Base-by-base conservation (phyloP, 2,797 vertebrate genomes). In the Tenualosa thibaudeaui region DNA sequence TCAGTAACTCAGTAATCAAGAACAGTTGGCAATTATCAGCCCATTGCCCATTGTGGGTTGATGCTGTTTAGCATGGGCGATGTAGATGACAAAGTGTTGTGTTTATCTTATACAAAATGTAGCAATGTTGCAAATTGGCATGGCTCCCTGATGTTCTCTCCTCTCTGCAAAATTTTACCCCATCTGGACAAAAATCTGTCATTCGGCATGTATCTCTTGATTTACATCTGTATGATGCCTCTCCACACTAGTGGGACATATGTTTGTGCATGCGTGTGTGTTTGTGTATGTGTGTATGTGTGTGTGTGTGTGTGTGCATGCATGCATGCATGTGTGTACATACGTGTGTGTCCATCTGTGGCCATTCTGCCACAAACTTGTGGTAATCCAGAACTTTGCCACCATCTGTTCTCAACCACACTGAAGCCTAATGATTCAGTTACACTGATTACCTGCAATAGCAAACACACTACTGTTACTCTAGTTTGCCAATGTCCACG, bases 161-260 rank as follows among this genome's bases (percentile, higher is more conserved):
- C 3, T 71, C 65, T 40, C 65, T 5, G 26, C 65, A 46, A 78
- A 43, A 46, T 78, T 19, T 46, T 3, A 3, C 37, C 71, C 71
- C 71, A 78, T 78, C 37, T 78, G 37, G 15, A 7, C 71, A 19
- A 71, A 78, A 78, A n/a, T 78, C 40, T 78, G 71, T 71, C 65
- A 5, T 13, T 46, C 71, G 43, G 40, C 37, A 7, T 46, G 71
- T 43, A 8, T 22, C 17, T 40, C 37, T 46, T 46, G 37, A 78
- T 78, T 78, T 78, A 78, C 71, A 43, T 78, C 71, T 78, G 71
- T 71, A 78, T 8, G 71, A 78, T 46, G 40, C 43, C 37, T 22
- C 71, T 46, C 5, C 17, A 46, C 19, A 43, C 4, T 22, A 46
- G 2, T 22, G 40, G 71, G 71, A 51, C 71, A 78, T 78, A 78